Evolutionary conservation across 2,113 vertebrate species (phyloP), one percentile per base, ranked within the genome.

Genomic region (Tonatia bakeri): DNA sequence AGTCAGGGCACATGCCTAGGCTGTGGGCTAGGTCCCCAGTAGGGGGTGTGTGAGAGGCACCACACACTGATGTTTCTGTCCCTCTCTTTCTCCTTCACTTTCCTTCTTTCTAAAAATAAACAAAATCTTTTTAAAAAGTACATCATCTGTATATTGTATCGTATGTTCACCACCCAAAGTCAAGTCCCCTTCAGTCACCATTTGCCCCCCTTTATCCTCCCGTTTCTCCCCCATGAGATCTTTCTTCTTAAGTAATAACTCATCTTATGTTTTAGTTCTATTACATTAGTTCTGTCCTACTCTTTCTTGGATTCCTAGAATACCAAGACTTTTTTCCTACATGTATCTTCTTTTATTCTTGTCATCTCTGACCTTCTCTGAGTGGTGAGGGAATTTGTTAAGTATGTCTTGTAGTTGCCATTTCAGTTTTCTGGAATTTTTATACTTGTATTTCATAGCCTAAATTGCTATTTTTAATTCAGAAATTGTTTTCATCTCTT

Each of bases 381-480:
- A 94, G 73, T 28, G 52, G 43, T 67, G 59, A 11, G 17, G 85
- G 45, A 61, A 50, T 76, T 80, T 87, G 52, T 69, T 83, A n/a
- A 80, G 2, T 69, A 22, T 77, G 20, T 64, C 8, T 94, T 69
- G 24, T 38, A 40, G 13, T 81, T 93, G 79, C 28, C 43, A 38
- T 89, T 93, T 86, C 73, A 43, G 1, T 76, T 95, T 75, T 65
- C 22, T 95, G 65, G 50, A 64, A 65, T 91, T 69, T 83, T 79
- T 79, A 22, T 43, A 40, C 28, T 77, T 76, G 76, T 12, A 75
- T 87, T 67, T 92, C 64, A 67, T 40, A 59, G 26, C 2, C 33
- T 65, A 77, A 26, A n/a, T 90, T 87, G 70, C 56, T 81, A 7
- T 65, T 92, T 89, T 94, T 40, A 88, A 79, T 87, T 87, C 38